phyloP scores from a whole-genome alignment of 2,797 vertebrate species.

The Syncerus caffer region DNA sequence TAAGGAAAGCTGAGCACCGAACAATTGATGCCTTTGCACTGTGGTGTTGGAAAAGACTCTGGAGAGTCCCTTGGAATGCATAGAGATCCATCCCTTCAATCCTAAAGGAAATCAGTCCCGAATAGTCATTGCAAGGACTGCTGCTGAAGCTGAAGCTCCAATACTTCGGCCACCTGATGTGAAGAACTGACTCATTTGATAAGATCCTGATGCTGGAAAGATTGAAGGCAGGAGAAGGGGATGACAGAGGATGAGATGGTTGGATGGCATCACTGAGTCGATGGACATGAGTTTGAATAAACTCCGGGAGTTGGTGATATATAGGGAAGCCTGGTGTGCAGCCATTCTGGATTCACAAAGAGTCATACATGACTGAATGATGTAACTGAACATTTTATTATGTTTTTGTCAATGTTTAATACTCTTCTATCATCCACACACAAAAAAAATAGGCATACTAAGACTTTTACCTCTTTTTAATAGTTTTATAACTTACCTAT shows the following conservation, averaged over 20 bases:
- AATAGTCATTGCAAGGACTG: not conserved
- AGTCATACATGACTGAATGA: not conserved
- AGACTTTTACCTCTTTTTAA: not conserved
- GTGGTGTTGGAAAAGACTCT: not conserved
- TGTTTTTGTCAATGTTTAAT: not conserved
- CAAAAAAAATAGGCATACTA: not conserved
- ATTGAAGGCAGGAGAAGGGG: not conserved
- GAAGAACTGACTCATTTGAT: not conserved
- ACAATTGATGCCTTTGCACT: not conserved
- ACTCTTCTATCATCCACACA: not conserved
- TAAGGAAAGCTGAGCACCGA: not conserved
- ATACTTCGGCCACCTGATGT: not conserved
- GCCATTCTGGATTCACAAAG: fast-evolving
- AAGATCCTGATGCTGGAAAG: not conserved
- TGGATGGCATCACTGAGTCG: not conserved
- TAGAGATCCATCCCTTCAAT: not conserved
- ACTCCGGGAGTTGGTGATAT: fast-evolving
- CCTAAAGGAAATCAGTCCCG: fast-evolving
- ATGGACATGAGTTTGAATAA: not conserved
- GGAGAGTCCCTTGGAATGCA: not conserved
- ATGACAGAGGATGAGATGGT: not conserved
- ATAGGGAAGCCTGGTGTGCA: not conserved
- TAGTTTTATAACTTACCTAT: not conserved
- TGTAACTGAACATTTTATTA: not conserved
- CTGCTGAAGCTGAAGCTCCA: not conserved